phyloP scores from a whole-genome alignment of 2,888 invertebrate species.

The Agrochola lychnidis region DNA sequence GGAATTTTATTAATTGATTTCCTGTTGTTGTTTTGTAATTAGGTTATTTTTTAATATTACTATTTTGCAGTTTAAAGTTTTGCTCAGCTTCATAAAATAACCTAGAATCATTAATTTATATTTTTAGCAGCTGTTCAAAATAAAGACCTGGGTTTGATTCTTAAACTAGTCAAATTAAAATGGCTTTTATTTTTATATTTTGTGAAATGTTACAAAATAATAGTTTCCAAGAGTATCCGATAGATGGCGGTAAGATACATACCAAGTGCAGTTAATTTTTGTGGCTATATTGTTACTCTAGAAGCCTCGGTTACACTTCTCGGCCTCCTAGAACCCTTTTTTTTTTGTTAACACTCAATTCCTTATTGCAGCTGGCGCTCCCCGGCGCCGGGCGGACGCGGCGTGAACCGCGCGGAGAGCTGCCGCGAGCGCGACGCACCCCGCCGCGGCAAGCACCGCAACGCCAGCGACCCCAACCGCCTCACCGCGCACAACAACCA shows the following conservation, averaged over 20 bases:
- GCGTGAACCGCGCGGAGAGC: constrained; percentile 88
- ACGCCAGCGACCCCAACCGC: constrained; percentile 88
- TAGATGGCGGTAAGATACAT: neutral
- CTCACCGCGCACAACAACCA: constrained; percentile 86
- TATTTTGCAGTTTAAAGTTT: too few relatives aligned
- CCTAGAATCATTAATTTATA: neutral
- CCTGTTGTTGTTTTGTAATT: neutral
- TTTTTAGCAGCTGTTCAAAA: neutral
- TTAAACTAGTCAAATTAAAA: neutral
- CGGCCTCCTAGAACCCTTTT: neutral
- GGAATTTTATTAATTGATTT: neutral
- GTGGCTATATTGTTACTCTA: neutral
- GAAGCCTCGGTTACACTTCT: neutral
- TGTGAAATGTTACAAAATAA: neutral
- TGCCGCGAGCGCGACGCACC: constrained; percentile 88
- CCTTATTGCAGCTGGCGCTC: constrained; percentile 54
- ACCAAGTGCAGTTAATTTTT: neutral
- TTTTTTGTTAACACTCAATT: neutral
- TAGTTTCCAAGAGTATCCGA: neutral
- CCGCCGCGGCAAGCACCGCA: constrained; percentile 87
- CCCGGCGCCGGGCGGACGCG: constrained; percentile 73
- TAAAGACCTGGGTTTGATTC: neutral
- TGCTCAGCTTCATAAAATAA: neutral
- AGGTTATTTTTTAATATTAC: too few relatives aligned
- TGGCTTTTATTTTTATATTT: neutral